These are phyloP conservation scores for Mesochorus sp. DNA, from an alignment of 2,888 invertebrate species.

Conservation along the genomic window DNA sequence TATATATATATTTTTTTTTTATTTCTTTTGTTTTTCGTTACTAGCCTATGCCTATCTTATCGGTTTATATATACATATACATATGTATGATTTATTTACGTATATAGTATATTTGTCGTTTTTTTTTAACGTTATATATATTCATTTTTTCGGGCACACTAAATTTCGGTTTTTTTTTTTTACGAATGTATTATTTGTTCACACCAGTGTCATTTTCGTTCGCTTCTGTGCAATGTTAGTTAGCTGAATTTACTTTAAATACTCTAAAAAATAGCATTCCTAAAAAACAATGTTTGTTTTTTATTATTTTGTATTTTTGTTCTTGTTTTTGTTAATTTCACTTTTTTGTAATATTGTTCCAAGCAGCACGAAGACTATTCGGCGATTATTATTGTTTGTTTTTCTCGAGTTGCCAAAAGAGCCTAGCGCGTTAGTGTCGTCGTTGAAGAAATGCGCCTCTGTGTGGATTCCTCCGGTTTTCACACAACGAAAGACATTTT, in stretches of 20 bases:
- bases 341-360: conserved; percentile 29
- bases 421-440: background rate
- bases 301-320: conserved; percentile 2
- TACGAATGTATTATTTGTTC: conserved; percentile 41
- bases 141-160: conserved; percentile 50
- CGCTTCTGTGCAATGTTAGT: background rate
- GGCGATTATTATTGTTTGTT: conserved; percentile 47
- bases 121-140: conserved; percentile 1
- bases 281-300: conserved; percentile 28
- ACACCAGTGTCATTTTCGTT: background rate
- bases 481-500: no score
- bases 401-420: conserved; percentile 7
- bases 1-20: conserved; percentile 19
- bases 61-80: conserved; percentile 51
- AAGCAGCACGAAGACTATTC: conserved; percentile 53
- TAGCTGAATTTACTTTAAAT: conserved; percentile 22
- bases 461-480: no score
- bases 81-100: conserved; percentile 62
- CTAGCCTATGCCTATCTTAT: conserved; percentile 46
- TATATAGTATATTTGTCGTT: conserved; percentile 58
- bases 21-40: conserved; percentile 29
- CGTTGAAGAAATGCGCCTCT: no score
- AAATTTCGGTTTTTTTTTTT: conserved; percentile 17
- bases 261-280: conserved; percentile 50
- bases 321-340: conserved; percentile 7